phyloP scores from a whole-genome alignment of 2,113 vertebrate species.

The Capreolus pygargus region DNA sequence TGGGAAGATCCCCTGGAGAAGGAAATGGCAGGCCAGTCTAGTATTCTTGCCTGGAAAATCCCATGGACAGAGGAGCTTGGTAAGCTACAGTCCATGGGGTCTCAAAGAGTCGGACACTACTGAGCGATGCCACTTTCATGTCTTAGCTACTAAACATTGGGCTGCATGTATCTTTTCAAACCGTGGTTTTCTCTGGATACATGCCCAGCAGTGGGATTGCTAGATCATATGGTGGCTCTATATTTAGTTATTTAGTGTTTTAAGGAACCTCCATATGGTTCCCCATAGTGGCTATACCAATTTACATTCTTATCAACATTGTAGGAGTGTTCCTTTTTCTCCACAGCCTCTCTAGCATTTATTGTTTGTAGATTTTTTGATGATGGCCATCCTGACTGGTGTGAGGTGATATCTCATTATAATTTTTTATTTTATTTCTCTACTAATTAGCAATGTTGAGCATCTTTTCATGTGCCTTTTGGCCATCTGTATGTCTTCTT shows the following conservation, averaged over 20 bases:
- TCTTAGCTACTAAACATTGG: background rate
- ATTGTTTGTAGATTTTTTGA: background rate
- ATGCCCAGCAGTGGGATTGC: background rate
- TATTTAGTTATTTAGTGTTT: background rate
- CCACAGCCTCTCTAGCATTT: background rate
- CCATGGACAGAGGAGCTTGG: fast-evolving
- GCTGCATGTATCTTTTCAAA: background rate
- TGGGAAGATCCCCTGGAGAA: background rate
- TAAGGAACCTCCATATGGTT: background rate
- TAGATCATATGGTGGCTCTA: background rate
- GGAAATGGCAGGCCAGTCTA: background rate
- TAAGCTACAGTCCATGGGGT: background rate
- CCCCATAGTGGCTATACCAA: background rate
- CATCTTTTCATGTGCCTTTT: background rate
- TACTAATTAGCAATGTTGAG: background rate
- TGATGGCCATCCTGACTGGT: background rate
- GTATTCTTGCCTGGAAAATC: background rate
- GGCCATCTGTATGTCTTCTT: background rate
- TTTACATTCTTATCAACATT: background rate
- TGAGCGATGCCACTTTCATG: background rate
- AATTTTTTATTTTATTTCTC: background rate
- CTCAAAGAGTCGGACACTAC: background rate
- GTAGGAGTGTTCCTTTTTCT: background rate
- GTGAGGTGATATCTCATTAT: background rate
- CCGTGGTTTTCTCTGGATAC: background rate